These are phyloP conservation scores for Lanistes nyassanus DNA, from an alignment of 1,140 invertebrate species.

Conservation along the genomic window DNA sequence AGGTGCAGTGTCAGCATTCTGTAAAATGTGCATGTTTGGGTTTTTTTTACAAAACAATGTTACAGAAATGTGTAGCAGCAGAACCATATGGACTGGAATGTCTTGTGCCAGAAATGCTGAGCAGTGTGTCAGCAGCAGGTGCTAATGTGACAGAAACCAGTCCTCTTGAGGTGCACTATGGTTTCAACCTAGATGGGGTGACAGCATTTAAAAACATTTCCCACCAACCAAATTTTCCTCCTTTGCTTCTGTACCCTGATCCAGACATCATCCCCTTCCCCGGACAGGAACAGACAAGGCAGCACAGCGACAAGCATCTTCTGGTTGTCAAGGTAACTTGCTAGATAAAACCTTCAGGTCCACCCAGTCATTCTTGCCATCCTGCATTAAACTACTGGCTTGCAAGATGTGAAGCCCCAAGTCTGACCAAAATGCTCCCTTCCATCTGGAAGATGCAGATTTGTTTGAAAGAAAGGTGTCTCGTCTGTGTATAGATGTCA, in stretches of 20 bases:
- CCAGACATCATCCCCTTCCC: conserved; percentile 41
- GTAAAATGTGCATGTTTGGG: background rate
- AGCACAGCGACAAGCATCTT: conserved; percentile 42
- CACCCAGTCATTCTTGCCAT: no score
- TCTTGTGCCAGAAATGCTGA: conserved; percentile 39
- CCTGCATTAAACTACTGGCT: no score
- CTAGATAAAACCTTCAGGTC: no score
- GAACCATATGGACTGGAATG: conserved; percentile 41
- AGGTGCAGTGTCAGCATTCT: no score
- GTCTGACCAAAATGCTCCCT: no score
- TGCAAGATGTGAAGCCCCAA: no score
- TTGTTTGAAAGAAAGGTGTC: no score
- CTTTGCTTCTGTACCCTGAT: conserved; percentile 55
- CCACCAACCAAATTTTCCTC: conserved; percentile 36
- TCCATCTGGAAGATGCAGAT: no score
- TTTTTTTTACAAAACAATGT: background rate
- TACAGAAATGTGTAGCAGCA: conserved; percentile 21
- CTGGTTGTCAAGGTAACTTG: conserved; percentile 49
- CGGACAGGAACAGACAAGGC: conserved; percentile 38
- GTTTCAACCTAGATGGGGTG: conserved; percentile 56
- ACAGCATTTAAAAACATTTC: conserved; percentile 50
- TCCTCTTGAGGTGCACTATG: conserved; percentile 57
- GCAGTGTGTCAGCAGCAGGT: conserved; percentile 30
- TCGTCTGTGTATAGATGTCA: no score
- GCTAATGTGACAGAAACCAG: conserved; percentile 50